Conservation (phyloP, 2,797 vertebrate genomes). For the Karalla daura region DNA sequence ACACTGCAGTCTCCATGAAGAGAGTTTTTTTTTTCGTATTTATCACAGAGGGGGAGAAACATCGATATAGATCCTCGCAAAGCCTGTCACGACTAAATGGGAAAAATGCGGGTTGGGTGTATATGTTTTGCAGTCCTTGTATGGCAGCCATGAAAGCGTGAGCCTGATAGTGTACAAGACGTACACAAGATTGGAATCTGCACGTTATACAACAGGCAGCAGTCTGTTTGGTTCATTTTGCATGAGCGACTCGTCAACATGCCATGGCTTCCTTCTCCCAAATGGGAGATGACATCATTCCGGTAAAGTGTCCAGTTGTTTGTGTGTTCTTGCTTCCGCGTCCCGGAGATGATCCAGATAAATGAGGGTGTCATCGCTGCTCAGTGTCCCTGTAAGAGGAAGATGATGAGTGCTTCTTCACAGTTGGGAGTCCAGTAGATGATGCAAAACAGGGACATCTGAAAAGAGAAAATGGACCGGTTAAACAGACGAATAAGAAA, state of each 20-base stretch:
- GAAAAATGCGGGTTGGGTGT: conserved; percentile 42
- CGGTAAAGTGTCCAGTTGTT: conserved; percentile 31
- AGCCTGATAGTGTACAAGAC: conserved; percentile 43
- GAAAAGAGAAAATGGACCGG: conserved; percentile 26
- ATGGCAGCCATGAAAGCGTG: conserved; percentile 52
- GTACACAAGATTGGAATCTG: conserved; percentile 41
- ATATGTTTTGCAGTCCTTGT: conserved; percentile 47
- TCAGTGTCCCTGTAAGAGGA: conserved; percentile 57
- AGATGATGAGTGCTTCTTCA: conserved; percentile 77
- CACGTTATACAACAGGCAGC: conserved; percentile 54
- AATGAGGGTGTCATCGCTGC: conserved; percentile 59
- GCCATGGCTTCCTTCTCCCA: conserved; percentile 38
- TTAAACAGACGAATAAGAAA: conserved; percentile 33
- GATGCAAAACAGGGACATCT: conserved; percentile 78
- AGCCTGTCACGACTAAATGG: conserved; percentile 47
- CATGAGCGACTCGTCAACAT: conserved; percentile 10
- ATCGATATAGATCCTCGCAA: conserved; percentile 52
- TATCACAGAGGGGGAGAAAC: conserved; percentile 42
- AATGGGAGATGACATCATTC: conserved; percentile 53
- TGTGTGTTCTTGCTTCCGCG: conserved; percentile 12
- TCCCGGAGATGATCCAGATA: conserved; percentile 55
- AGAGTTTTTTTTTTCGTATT: conserved; percentile 20
- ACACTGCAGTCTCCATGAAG: conserved; percentile 55
- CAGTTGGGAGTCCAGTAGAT: conserved; percentile 83
- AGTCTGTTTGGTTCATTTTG: conserved; percentile 68